phyloP scores from a whole-genome alignment of 2,888 invertebrate species.

The Dynastes hyllus region DNA sequence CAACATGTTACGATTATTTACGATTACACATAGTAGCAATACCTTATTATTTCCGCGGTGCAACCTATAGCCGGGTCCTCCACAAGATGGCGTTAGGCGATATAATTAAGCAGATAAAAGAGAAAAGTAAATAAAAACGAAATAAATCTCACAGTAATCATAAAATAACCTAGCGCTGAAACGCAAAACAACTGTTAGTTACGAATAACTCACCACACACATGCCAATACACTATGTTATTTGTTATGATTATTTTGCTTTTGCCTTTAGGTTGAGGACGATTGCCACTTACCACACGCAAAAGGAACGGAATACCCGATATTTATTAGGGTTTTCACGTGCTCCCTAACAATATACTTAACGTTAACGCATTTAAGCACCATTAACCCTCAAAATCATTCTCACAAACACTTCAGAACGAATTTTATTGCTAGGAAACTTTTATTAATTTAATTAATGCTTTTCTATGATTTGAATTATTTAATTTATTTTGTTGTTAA shows the following conservation, averaged over 20 bases:
- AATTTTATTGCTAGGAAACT: not conserved
- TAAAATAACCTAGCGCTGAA: conserved; percentile 63
- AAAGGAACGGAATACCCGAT: conserved; percentile 27
- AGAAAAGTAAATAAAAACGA: conserved; percentile 15
- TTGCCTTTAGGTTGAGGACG: conserved; percentile 66
- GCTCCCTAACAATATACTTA: conserved; percentile 3
- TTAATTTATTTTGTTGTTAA: not conserved
- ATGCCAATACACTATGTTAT: conserved; percentile 10
- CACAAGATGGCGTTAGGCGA: conserved; percentile 64
- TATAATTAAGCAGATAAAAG: conserved; percentile 54
- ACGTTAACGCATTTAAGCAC: conserved; percentile 12
- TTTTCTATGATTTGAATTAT: not conserved
- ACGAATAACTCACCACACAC: conserved; percentile 15
- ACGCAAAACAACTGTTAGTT: conserved; percentile 38
- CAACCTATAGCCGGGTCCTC: conserved; percentile 67
- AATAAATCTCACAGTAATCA: conserved; percentile 44
- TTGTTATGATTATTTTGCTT: conserved; percentile 59
- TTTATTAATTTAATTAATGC: not conserved
- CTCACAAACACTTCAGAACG: conserved; percentile 18
- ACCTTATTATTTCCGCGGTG: conserved; percentile 59
- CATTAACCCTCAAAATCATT: conserved; percentile 20
- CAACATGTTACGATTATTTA: too few relatives aligned
- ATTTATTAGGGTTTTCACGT: conserved; percentile 16
- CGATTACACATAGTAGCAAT: not conserved
- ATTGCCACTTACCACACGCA: conserved; percentile 49